A percentile compares a stretch with the other conserved stretches of the same genome.
phyloP scores from a whole-genome alignment of 2,797 vertebrate genomes.

The Botia kubotai region DNA sequence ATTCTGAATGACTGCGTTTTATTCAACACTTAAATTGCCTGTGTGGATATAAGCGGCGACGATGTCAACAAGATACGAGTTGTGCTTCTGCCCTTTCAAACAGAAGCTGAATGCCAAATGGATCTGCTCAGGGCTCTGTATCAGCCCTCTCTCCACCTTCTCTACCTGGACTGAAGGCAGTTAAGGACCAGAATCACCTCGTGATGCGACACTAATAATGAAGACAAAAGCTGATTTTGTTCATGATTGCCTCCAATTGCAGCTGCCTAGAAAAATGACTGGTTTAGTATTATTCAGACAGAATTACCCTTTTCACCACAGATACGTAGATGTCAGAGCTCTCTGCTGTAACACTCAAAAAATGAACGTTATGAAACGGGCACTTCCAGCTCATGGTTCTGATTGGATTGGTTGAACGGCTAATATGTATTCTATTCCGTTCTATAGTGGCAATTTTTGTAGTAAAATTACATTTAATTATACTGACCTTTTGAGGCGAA shows the following conservation, averaged over 20 bases:
- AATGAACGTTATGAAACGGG: neutral
- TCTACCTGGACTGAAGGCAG: neutral
- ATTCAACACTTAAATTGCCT: neutral
- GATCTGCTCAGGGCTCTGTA: neutral
- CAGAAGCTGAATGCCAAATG: neutral
- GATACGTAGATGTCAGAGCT: neutral
- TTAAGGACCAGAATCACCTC: slow-evolving; percentile 10
- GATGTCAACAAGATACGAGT: slow-evolving; percentile 7
- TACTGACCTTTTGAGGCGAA: neutral
- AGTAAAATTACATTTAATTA: neutral
- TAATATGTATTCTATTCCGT: neutral
- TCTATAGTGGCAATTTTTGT: neutral
- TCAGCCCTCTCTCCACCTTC: neutral
- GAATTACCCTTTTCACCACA: slow-evolving; percentile 12
- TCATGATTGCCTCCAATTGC: slow-evolving; percentile 31
- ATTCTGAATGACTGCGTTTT: neutral
- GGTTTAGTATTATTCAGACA: slow-evolving; percentile 19
- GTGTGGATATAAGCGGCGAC: neutral
- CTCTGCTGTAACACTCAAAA: neutral
- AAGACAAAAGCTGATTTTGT: slow-evolving; percentile 29
- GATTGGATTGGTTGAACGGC: neutral
- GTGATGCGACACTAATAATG: slow-evolving; percentile 44
- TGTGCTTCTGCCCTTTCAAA: slow-evolving; percentile 1
- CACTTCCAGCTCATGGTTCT: neutral
- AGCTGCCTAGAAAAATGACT: slow-evolving; percentile 27